Base-by-base conservation (phyloP, 92 coral and sea anemone species). In the Porites lobata region DNA sequence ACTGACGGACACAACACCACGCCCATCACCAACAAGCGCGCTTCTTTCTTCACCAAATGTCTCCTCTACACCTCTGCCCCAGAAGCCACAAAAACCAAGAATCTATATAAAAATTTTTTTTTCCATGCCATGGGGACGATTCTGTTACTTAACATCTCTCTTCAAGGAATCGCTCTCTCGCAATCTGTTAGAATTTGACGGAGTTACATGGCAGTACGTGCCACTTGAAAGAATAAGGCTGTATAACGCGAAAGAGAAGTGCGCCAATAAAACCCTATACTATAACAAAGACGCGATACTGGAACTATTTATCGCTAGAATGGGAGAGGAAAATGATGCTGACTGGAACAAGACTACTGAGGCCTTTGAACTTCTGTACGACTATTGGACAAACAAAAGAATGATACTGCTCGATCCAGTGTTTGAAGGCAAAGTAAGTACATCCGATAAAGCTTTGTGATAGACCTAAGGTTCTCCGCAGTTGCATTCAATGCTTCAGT, bases 161-260 rank as follows among this genome's bases (percentile, higher is more conserved):
- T 94, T 94, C 86, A 86, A 68, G 64, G 91, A 91, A 13, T 72
- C 85, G 24, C 89, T 94, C 15, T 92, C 96, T 1, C 84, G 83
- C 21, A 47, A 85, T 7, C 87, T 94, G 65, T 72, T 91, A 11
- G 83, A 82, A 50, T 54, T 57, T 47, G 58, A 85, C 19, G 88
- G 85, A 29, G 9, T 79, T 5, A 47, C 22, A 0, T 79, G 15
- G 69, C 47, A 65, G 6, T 7, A 1, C 68, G 0, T 56, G n/a
- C n/a, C 17, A 18, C 24, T 62, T 9, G 52, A 65, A 11, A 56
- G 90, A 68, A 90, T 90, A 68, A 15, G 76, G 21, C 54, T 80
- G 9, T n/a, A 75, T 4, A 75, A 86, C 71, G 13, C 18, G 0
- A 20, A 50, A 2, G 58, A 65, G 21, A 88, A 81, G 65, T 90